These are phyloP conservation scores for Exaiptasia diaphana DNA, from an alignment of 64 coral and sea anemone species.

Conservation along the genomic window DNA sequence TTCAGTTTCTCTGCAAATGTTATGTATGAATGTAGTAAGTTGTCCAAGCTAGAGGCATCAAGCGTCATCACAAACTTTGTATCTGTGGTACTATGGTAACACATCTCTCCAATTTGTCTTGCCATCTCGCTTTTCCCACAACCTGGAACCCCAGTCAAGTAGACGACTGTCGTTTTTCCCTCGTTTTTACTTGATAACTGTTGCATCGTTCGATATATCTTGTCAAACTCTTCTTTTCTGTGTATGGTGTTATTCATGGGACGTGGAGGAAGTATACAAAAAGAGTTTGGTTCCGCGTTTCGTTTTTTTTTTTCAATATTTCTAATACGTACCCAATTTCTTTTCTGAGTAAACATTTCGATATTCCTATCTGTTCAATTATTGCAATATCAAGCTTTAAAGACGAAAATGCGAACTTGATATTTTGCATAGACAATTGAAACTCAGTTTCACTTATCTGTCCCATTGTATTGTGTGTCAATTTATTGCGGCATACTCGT, in stretches of 20 bases:
- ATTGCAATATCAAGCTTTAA: slow-evolving; percentile 1
- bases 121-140: slow-evolving; percentile 22
- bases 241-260: not conserved
- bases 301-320: slow-evolving; percentile 21
- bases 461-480: slow-evolving; percentile 26
- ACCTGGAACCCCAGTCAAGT: not conserved
- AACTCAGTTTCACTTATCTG: slow-evolving; percentile 10
- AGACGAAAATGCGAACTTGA: not conserved
- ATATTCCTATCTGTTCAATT: slow-evolving; percentile 34
- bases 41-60: not conserved
- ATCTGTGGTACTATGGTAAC: not conserved
- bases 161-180: not conserved
- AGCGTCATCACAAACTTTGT: not conserved
- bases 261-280: not conserved
- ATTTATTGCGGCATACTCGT: slow-evolving; percentile 35
- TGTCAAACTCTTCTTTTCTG: not conserved
- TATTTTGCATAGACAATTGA: not conserved
- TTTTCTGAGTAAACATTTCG: slow-evolving; percentile 39
- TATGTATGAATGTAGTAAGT: slow-evolving; percentile 3
- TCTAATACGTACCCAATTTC: slow-evolving; percentile 2
- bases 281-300: slow-evolving; percentile 5
- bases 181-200: not conserved
- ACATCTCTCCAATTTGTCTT: slow-evolving; percentile 6
- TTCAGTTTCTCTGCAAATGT: not conserved
- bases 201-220: not conserved